Evolutionary conservation across 2,113 vertebrate species (phyloP).

Genomic region (human (Homo sapiens)): DNA sequence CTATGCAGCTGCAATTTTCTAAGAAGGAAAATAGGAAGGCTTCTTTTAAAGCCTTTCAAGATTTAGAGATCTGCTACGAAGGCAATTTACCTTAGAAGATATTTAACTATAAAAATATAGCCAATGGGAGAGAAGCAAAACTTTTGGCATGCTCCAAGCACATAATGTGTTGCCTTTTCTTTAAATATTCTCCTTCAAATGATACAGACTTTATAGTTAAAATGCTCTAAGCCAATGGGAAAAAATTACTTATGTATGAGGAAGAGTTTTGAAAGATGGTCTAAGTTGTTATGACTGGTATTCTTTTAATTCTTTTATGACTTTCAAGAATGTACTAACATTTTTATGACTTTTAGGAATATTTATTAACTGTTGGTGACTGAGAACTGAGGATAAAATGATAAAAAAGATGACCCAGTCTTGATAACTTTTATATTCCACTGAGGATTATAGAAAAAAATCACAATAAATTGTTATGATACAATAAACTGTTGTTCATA

Average conservation of each 20-base stretch:
- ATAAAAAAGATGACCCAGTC: not conserved
- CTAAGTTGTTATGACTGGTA: not conserved
- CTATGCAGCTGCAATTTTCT: not conserved
- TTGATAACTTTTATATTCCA: conserved; percentile 3
- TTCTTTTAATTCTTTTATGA: conserved; percentile 51
- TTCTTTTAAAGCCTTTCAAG: not conserved
- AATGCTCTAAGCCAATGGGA: not conserved
- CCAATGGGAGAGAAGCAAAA: not conserved
- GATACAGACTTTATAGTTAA: not conserved
- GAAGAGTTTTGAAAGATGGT: conserved; percentile 30
- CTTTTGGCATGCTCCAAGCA: not conserved
- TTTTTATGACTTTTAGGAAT: conserved; percentile 26
- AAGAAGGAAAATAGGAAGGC: not conserved
- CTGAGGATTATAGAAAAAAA: not conserved
- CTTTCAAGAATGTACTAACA: conserved; percentile 27
- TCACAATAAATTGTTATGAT: not conserved
- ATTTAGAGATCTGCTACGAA: not conserved
- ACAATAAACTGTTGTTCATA: conserved; percentile 20
- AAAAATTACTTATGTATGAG: not conserved
- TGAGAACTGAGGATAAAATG: conserved; percentile 38
- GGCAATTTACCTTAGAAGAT: not conserved
- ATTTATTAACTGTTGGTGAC: conserved; percentile 60
- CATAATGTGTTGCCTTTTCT: not conserved
- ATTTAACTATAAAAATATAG: not conserved
- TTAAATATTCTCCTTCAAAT: not conserved